phyloP scores from a whole-genome alignment of 1,140 invertebrate genomes.

The Venturia canescens region DNA sequence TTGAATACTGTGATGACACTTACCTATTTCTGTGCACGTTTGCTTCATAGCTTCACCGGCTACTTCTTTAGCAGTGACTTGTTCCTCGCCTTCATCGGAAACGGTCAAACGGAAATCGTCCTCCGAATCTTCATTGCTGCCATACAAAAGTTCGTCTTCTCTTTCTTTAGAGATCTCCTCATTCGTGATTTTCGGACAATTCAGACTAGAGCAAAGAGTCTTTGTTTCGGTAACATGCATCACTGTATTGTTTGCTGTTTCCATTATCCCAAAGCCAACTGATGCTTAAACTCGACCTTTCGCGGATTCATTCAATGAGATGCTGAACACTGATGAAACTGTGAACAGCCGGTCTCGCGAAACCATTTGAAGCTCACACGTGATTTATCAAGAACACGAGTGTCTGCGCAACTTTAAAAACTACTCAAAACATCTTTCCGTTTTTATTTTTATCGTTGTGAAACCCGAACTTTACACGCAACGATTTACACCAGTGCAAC shows the following conservation, averaged over 20 bases:
- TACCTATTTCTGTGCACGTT: constrained; percentile 26
- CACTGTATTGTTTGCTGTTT: constrained; percentile 63
- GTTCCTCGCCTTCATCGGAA: constrained; percentile 68
- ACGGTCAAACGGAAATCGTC: constrained; percentile 70
- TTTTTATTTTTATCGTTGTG: neutral
- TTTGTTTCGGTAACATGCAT: constrained; percentile 62
- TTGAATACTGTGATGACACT: neutral
- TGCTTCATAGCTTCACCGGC: neutral
- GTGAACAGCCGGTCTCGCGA: constrained; percentile 5
- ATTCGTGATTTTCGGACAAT: constrained; percentile 50
- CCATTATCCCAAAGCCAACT: constrained; percentile 62
- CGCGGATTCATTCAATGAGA: constrained; percentile 32
- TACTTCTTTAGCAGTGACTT: neutral
- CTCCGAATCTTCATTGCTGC: constrained; percentile 66
- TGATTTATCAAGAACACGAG: neutral
- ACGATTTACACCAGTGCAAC: neutral
- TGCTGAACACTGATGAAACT: constrained; percentile 9
- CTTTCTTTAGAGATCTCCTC: constrained; percentile 64
- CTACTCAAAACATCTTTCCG: neutral
- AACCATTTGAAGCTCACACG: neutral
- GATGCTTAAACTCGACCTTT: constrained; percentile 34
- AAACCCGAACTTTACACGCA: neutral
- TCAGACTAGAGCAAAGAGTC: constrained; percentile 54
- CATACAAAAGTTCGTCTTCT: constrained; percentile 65
- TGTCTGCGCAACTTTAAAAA: neutral